Evolutionary conservation across 2,888 invertebrate genomes (phyloP).

Genomic region (Pristionchus japonicus): DNA sequence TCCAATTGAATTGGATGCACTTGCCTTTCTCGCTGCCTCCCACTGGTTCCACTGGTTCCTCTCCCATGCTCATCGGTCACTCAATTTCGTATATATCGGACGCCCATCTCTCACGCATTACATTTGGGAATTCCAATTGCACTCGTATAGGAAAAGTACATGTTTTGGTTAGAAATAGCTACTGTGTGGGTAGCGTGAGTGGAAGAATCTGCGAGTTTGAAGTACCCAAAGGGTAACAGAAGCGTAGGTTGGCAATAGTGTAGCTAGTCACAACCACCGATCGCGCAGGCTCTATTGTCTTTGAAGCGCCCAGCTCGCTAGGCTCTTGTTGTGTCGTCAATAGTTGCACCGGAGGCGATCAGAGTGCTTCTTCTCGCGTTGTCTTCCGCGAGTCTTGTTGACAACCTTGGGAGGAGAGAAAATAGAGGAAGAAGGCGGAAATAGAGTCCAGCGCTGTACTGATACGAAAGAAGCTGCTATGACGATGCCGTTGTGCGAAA

Average conservation of each 20-base stretch:
- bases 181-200: neutral
- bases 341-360: neutral
- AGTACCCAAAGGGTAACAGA: neutral
- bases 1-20: neutral
- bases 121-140: neutral
- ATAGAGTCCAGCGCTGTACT: neutral
- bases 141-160: neutral
- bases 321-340: neutral
- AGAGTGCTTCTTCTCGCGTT: neutral
- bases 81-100: neutral
- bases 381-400: neutral
- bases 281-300: neutral
- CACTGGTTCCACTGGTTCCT: neutral
- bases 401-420: neutral
- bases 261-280: neutral
- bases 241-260: neutral
- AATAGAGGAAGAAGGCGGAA: neutral
- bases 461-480: neutral
- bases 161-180: neutral
- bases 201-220: neutral
- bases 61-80: neutral
- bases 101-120: neutral
- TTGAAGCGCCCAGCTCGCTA: neutral
- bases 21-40: neutral
- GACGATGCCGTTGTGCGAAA: neutral